Evolutionary conservation across 2,113 vertebrate genomes (phyloP), one percentile per base, ranked within the genome.

Genomic region (Ptilorrhoa leucosticta): DNA sequence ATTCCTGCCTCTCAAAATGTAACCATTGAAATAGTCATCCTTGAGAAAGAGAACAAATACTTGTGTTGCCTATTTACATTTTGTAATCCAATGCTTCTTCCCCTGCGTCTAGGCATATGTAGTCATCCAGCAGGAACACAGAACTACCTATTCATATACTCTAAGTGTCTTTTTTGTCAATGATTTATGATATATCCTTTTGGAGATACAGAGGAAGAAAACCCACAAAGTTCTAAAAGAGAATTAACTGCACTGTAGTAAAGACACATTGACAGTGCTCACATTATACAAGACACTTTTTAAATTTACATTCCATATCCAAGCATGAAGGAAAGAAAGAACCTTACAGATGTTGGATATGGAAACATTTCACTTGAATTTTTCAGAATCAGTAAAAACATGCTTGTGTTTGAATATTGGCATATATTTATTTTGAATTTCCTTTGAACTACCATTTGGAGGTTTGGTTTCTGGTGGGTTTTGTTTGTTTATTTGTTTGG

Each of bases 401-500:
- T 0, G 3, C 14, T n/a, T 44, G 7, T 37, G 23, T 65, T 69
- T 69, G 12, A 37, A 45, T 78, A 66, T 6, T 70, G 10, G 13
- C 15, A 77, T 40, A n/a, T 70, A 76, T 26, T 70, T 45, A 58
- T 77, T 93, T 51, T 58, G n/a, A 76, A 65, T 35, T 48, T 58
- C 26, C 3, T 42, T 42, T 6, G 5, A 27, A 69, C 11, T 45
- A 39, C 6, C 9, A 15, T 45, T 70, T 57, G 16, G 13, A 13
- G 1, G 11, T 7, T 60, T 22, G 14, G 4, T 0, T 23, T 64
- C 23, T 65, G 33, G 15, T 33, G 16, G 7, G 8, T 4, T 54
- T 40, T 40, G 7, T 31, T 23, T 30, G 4, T 70, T 45, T 40
- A 23, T 63, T 64, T 47, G 16, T n/a, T 58, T 69, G 16, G 15